These are phyloP conservation scores for Malurus elegans DNA, from an alignment of 2,113 vertebrate species.

Conservation along the genomic window DNA sequence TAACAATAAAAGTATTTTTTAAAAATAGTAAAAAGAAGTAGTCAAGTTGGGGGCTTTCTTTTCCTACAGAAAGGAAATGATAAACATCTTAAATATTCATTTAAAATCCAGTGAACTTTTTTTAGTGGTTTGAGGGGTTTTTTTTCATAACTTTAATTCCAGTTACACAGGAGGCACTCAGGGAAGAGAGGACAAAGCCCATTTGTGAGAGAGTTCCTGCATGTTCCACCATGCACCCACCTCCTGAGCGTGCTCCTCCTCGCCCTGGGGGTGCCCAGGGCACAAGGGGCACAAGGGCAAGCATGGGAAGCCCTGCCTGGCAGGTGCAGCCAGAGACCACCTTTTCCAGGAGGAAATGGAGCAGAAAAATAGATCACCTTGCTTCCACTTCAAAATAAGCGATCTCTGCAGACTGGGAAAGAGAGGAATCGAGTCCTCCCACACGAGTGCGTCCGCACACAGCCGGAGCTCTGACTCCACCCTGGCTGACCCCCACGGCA, in stretches of 20 bases:
- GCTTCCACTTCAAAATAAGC: neutral
- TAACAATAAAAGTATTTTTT: constrained; percentile 35
- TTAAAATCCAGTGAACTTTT: neutral
- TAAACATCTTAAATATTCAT: constrained; percentile 44
- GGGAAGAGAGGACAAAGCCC: neutral
- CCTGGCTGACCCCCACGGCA: accelerated
- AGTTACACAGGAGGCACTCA: neutral
- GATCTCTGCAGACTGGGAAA: neutral
- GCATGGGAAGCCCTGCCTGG: neutral
- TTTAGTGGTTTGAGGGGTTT: neutral
- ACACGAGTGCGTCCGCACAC: accelerated
- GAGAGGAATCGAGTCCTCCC: neutral
- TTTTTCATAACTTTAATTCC: neutral
- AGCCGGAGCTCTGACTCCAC: neutral
- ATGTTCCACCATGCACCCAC: neutral
- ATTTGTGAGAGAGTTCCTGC: neutral
- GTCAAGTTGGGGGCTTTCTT: neutral
- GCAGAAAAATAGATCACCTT: neutral
- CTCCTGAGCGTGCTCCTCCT: neutral
- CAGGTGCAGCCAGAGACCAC: neutral
- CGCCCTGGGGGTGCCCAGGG: neutral
- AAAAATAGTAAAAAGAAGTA: constrained; percentile 29
- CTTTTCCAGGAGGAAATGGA: neutral
- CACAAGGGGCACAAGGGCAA: neutral
- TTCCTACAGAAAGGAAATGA: neutral